Base-by-base conservation (phyloP, 1,140 invertebrate species). In the Rhysida immarginata region DNA sequence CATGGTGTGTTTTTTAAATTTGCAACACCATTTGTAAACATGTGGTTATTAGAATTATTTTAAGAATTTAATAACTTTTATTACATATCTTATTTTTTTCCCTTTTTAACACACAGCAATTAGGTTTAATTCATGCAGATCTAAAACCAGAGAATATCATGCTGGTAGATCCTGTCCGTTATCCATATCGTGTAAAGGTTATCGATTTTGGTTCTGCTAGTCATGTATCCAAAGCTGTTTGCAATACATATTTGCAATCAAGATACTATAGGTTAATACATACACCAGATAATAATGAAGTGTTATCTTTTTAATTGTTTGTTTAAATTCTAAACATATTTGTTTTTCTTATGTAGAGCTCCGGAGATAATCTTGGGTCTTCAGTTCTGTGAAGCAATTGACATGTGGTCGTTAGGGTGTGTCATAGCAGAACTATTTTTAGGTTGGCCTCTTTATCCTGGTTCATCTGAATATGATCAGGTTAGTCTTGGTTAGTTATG, bases 391-490 rank as follows among this genome's bases (percentile, higher is more conserved):
- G 96, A 99, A 74, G 92, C 95, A 2, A 99, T 99, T 63, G 96
- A 99, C 72, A 99, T 99, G 95, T 99, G 96, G 96, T 98, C 95
- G 0, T 76, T 99, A 54, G 96, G 96, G 23, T 99, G 96, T 75
- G 96, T 99, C 53, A 96, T 99, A 21, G 96, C 96, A 1, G 96
- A 99, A 71, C 77, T 99, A 50, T 99, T 99, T 74, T 78, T 99
- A 18, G 96, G 96, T 56, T 99, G 96, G 96, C 96, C 96, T 18
- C 76, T 99, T 1, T 99, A 99, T 75, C 96, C 96, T 0, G 96
- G 96, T 50, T 96, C 93, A 25, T 98, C 95, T 1, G 96, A 99
- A 74, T 99, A 98, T 72, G 96, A 99, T 75, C 96, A 99, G 74
- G 71, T 73, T 58, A 48, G 61, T 56, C 14, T 20, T 48, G 8